Evolutionary conservation across 2,888 invertebrate genomes (phyloP).

Genomic region (Acheta domesticus): DNA sequence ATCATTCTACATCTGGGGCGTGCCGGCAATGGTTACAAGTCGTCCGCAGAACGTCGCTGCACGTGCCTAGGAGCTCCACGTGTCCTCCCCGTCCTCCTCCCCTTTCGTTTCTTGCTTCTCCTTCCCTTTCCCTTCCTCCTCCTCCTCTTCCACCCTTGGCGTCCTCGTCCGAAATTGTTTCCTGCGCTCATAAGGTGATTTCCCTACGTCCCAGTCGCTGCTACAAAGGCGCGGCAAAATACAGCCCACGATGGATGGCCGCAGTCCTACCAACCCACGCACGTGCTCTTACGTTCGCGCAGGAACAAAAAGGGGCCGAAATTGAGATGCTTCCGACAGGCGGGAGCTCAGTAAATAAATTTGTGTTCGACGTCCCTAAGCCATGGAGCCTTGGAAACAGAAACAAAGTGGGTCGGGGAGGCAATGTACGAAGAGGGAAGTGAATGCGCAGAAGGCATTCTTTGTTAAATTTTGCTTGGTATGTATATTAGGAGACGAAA

Average conservation of each 20-base stretch:
- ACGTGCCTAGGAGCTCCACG: no score
- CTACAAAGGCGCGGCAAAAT: neutral
- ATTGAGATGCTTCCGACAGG: neutral
- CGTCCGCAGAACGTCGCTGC: no score
- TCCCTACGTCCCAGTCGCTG: neutral
- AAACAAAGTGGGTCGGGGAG: neutral
- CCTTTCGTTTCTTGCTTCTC: no score
- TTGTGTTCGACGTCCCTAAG: neutral
- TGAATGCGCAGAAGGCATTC: neutral
- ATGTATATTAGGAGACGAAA: no score
- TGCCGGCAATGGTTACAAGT: no score
- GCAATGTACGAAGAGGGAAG: neutral
- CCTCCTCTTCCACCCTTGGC: neutral
- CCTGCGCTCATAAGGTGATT: slow-evolving; percentile 18
- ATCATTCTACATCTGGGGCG: no score
- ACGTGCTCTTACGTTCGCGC: neutral
- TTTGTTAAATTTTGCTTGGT: no score
- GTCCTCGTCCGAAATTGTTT: neutral
- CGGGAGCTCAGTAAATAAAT: neutral
- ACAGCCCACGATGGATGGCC: neutral
- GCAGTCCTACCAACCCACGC: neutral
- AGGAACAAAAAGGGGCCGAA: neutral
- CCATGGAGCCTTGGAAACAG: neutral
- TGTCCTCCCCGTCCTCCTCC: no score
- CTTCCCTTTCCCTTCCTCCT: neutral